phyloP scores from a whole-genome alignment of 53 echinoderm and acorn worm species.

The Actinopyga echinites region DNA sequence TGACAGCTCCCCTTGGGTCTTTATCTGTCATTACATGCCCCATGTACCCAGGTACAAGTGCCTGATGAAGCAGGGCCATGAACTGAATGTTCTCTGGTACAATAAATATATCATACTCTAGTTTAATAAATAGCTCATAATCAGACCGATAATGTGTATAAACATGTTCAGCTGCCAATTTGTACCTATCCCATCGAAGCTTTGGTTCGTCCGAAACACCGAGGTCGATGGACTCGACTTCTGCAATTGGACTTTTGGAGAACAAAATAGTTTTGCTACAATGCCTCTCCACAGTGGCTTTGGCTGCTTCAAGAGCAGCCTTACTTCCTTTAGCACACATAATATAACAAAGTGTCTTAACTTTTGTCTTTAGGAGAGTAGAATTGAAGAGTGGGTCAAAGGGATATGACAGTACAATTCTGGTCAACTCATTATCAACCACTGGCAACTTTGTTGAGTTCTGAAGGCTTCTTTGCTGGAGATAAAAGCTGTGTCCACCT shows the following conservation, averaged over 20 bases:
- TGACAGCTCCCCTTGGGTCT: slow-evolving; percentile 46
- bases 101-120: slow-evolving; percentile 56
- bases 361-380: slow-evolving; percentile 48
- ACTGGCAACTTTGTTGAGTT: background rate
- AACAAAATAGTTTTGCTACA: slow-evolving; percentile 54
- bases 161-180: slow-evolving; percentile 44
- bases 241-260: slow-evolving; percentile 19
- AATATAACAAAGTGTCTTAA: slow-evolving; percentile 65
- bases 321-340: background rate
- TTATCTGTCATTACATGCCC: slow-evolving; percentile 77
- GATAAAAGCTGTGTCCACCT: slow-evolving; percentile 57
- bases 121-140: slow-evolving; percentile 82
- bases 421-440: slow-evolving; percentile 27
- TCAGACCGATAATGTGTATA: slow-evolving; percentile 53
- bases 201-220: slow-evolving; percentile 41
- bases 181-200: slow-evolving; percentile 58
- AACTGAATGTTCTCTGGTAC: slow-evolving; percentile 82
- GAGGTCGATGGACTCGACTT: slow-evolving; percentile 42
- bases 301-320: background rate
- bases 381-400: slow-evolving; percentile 74
- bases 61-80: slow-evolving; percentile 67
- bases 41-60: slow-evolving; percentile 68
- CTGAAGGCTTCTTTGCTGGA: background rate
- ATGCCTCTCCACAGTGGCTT: background rate
- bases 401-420: background rate